Evolutionary conservation across 2,888 invertebrate genomes (phyloP), one percentile per base, ranked within the genome.

Genomic region (Ennomos fuscantarius): DNA sequence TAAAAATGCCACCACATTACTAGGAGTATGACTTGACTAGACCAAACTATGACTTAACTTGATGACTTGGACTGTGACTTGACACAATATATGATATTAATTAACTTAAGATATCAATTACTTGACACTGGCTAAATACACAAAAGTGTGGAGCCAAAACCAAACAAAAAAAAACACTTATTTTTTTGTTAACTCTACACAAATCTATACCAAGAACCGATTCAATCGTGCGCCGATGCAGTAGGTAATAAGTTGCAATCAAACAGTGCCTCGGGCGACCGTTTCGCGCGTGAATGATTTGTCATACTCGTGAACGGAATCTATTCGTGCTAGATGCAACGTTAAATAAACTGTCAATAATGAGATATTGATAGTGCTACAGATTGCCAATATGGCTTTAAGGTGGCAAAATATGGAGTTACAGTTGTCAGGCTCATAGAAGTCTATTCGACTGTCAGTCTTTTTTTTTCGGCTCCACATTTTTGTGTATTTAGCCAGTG

Each of bases 181-280:
- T 39, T 41, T 35, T 35, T 15, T 46, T 53, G 46, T 47, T 8
- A 35, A 37, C 54, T 10, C 13, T 47, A 40, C 47, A 9, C 42
- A 42, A 13, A 42, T 54, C 36, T 41, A 41, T 49, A 49, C 40
- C 36, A 31, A 40, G 53, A 53, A 54, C 36, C 42, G 62, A 60
- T 62, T 62, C 58, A 65, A 62, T 65, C 65, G 55, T 56, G 62
- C 54, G 55, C 40, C 57, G 58, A 58, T 55, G 62, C 55, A 53
- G 50, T 47, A n/a, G n/a, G n/a, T n/a, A 53, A 60, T 62, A 59
- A 61, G 60, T 61, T 46, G 63, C 61, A 65, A 61, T 63, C 63
- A 63, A 60, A 59, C 56, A 43, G 42, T 10, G 60, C 63, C 55
- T 9, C 37, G 33, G 47, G 49, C 64, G 39, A 54, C 48, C 54